A percentile compares a stretch with the other conserved stretches of the same genome.
phyloP scores from a whole-genome alignment of 1,140 invertebrate species.

The Chionoecetes opilio region DNA sequence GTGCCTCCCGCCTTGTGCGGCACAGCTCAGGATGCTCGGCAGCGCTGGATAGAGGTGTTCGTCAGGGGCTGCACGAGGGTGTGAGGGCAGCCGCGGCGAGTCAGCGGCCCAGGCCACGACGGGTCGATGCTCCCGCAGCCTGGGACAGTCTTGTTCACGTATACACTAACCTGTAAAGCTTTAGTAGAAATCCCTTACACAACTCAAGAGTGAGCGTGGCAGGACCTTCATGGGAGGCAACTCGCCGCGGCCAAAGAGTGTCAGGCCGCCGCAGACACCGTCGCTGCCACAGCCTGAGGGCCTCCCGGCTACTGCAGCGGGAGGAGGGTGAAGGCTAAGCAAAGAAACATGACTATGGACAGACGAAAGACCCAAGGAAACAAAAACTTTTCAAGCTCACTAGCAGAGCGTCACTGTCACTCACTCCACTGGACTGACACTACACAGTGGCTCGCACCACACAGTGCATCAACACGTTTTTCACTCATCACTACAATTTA shows the following conservation, averaged over 20 bases:
- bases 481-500: background rate
- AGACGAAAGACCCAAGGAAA: background rate
- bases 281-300: background rate
- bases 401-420: conserved; percentile 40
- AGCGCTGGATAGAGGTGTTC: background rate
- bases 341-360: conserved; percentile 6
- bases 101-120: background rate
- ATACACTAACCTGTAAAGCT: background rate
- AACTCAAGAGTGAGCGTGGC: background rate
- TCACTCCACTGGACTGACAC: background rate
- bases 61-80: too few relatives aligned
- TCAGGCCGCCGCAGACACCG: background rate
- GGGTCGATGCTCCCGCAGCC: background rate
- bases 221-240: background rate
- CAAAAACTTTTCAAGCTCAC: conserved; percentile 6
- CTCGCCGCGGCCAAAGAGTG: background rate
- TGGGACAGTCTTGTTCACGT: background rate
- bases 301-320: background rate
- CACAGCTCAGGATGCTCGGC: too few relatives aligned
- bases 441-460: background rate
- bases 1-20: background rate
- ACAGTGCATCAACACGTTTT: background rate
- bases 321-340: background rate
- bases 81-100: background rate
- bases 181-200: background rate